Base-by-base conservation (phyloP, 2,797 vertebrate species). In the Morus bassanus region DNA sequence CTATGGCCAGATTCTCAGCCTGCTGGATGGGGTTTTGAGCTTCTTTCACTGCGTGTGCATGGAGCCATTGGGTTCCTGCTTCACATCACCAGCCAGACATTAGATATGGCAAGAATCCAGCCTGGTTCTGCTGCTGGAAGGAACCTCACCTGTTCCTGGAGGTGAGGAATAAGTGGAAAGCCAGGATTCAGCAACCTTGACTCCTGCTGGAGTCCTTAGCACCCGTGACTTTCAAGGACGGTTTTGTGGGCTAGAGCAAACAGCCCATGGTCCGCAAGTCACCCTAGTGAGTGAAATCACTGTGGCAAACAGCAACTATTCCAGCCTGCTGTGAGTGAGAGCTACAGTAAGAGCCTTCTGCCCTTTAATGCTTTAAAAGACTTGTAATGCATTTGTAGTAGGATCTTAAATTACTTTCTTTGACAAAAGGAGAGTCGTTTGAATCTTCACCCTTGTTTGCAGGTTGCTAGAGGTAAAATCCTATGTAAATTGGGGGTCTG, bases 161-260 rank as follows among this genome's bases (percentile, higher is more conserved):
- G 30, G 31, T 10, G 41, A 50, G 31, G 21, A 31, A 8, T 5
- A 35, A 27, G 8, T 0, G 23, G 35, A 31, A 24, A 85, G 31
- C 7, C 31, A 43, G 53, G 51, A 18, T 59, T 45, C 19, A 69
- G 39, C n/a, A 75, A 7, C 30, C 21, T 39, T 63, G 64, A 4
- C 9, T 50, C 17, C 28, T 91, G n/a, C 9, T 76, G 21, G 8
- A 30, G 10, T 18, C 46, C 30, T 16, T 31, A 70, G 53, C 45
- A 35, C 6, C n/a, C 0, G 0, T 0, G 0, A 8, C 28, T 59
- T 86, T 37, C 75, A 56, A 27, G 43, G 53, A 24, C 18, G 33
- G 10, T 24, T 72, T n/a, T 68, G 70, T 64, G 69, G 23, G 61
- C 53, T 76, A 6, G 8, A 43, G 4, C 35, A 27, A 43, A 31